These are phyloP conservation scores for Lampris incognitus DNA, from an alignment of 2,113 vertebrate species.

Conservation along the genomic window DNA sequence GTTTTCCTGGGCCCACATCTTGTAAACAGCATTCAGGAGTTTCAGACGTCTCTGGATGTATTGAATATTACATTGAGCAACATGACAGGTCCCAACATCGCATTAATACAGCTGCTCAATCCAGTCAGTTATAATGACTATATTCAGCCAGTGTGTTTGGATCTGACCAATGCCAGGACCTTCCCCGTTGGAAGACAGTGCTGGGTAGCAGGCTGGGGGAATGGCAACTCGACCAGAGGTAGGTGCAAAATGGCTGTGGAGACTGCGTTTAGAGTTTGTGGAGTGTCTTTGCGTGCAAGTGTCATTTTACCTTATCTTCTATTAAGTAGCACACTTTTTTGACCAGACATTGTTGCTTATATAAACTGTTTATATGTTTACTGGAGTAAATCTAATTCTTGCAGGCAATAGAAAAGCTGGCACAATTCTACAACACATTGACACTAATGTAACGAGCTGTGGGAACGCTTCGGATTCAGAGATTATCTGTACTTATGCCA, in stretches of 20 bases:
- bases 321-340: too few species aligned
- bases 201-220: constrained; percentile 81
- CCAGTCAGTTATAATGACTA: constrained; percentile 52
- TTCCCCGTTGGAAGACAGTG: constrained; percentile 79
- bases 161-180: constrained; percentile 46
- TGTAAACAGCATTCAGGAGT: constrained; percentile 33
- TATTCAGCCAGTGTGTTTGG: constrained; percentile 81
- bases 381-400: constrained; percentile 3
- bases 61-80: constrained; percentile 32
- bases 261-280: not conserved
- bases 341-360: not conserved
- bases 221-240: constrained; percentile 21
- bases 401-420: constrained; percentile 2
- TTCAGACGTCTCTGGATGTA: constrained; percentile 30
- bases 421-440: constrained; percentile 33
- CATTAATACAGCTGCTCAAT: constrained; percentile 68
- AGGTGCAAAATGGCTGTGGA: not conserved
- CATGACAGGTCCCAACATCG: constrained; percentile 72
- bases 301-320: too few species aligned
- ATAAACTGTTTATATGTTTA: not conserved
- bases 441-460: constrained; percentile 60
- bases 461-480: constrained; percentile 32
- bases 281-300: too few species aligned
- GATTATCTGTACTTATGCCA: constrained; percentile 56
- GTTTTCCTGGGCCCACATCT: constrained; percentile 46